A percentile compares a stretch with the other conserved stretches of the same genome.
These are phyloP conservation scores for Camponotus floridanus DNA, from an alignment of 1,140 invertebrate genomes.

Conservation along the genomic window DNA sequence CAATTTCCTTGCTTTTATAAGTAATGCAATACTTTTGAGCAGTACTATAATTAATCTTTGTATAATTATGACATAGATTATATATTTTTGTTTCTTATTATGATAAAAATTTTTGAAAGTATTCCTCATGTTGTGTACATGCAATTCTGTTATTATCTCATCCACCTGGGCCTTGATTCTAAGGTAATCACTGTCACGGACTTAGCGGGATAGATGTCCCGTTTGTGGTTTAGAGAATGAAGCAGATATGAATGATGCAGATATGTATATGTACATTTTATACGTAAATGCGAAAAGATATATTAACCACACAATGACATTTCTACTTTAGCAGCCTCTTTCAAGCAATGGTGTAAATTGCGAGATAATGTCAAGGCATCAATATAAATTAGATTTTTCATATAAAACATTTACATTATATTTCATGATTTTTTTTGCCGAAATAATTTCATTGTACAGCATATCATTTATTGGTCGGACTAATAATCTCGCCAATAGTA, in stretches of 20 bases:
- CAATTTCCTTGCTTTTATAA: no score
- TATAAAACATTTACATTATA: not conserved
- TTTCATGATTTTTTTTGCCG: not conserved
- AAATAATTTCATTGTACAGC: not conserved
- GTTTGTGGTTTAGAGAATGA: conserved; percentile 21
- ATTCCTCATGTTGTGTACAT: no score
- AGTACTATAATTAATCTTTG: no score
- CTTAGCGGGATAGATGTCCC: not conserved
- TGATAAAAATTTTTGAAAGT: not conserved
- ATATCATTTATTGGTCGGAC: not conserved
- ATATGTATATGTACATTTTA: conserved; percentile 14
- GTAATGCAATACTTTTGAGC: no score
- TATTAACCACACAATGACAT: not conserved
- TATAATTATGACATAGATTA: no score
- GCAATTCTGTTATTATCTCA: not conserved
- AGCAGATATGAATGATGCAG: not conserved
- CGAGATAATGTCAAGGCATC: not conserved
- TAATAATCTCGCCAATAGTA: not conserved
- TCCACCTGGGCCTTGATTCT: not conserved
- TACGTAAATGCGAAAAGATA: not conserved
- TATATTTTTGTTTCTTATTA: not conserved
- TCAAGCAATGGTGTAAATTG: not conserved
- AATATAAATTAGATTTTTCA: conserved; percentile 15
- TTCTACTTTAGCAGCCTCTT: not conserved
- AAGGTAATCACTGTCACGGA: not conserved